Conservation (phyloP, 2,113 vertebrate genomes). For the Semicossyphus pulcher region DNA sequence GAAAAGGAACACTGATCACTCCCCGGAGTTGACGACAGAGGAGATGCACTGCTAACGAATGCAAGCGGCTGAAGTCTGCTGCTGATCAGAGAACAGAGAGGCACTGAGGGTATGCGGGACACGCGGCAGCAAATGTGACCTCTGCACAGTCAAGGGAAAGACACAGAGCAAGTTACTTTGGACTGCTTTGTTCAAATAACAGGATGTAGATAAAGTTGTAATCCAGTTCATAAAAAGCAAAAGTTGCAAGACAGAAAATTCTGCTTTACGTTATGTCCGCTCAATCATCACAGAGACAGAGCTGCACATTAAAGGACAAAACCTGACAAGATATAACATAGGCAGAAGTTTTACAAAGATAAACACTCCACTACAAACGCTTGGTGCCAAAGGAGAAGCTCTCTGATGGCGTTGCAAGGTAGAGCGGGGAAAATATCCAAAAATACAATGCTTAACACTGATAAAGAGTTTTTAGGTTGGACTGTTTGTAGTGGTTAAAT, state of each 20-base stretch:
- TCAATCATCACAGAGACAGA: not conserved
- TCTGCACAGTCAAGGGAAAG: not conserved
- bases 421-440: no score
- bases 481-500: no score
- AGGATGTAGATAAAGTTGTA: not conserved
- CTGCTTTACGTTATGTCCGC: no score
- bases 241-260: no score
- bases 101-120: slow-evolving; percentile 45
- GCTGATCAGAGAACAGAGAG: slow-evolving; percentile 46
- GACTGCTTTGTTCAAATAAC: not conserved
- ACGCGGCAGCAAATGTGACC: slow-evolving; percentile 13
- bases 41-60: slow-evolving; percentile 56
- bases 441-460: no score
- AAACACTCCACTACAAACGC: no score
- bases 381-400: no score
- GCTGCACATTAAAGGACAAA: not conserved
- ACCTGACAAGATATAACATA: not conserved
- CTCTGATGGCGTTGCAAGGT: no score
- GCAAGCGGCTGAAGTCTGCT: slow-evolving; percentile 45
- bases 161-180: not conserved
- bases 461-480: no score
- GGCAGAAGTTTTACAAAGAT: no score
- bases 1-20: slow-evolving; percentile 84
- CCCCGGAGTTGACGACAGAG: slow-evolving; percentile 72
- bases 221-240: no score